Percentiles rank a stretch among this genome's conserved stretches.
Conservation (phyloP, 2,888 invertebrate species). For the Thalpophila matura region DNA sequence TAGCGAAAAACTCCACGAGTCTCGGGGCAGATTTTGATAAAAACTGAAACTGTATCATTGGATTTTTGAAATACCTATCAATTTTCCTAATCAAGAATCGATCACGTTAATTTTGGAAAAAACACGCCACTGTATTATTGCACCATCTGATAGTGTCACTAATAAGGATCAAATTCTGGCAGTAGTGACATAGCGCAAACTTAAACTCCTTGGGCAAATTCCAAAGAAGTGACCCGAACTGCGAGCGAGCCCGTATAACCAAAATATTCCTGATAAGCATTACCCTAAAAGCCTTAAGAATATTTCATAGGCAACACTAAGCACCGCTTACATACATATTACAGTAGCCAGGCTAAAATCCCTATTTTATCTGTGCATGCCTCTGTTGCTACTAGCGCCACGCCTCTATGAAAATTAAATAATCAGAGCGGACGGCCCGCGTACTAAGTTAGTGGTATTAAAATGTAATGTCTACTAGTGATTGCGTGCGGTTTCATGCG, state of each 20-base stretch:
- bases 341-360: conserved; percentile 53
- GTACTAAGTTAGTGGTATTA: conserved; percentile 52
- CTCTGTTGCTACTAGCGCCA: conserved; percentile 55
- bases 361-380: conserved; percentile 55
- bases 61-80: too few relatives aligned
- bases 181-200: too few relatives aligned
- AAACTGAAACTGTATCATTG: too few relatives aligned
- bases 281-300: conserved; percentile 45
- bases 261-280: conserved; percentile 22
- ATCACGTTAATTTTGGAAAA: too few relatives aligned
- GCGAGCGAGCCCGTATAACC: background rate
- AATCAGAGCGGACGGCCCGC: conserved; percentile 60
- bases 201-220: background rate
- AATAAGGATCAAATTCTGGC: too few relatives aligned
- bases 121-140: too few relatives aligned
- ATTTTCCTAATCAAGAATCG: too few relatives aligned
- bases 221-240: background rate
- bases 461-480: conserved; percentile 39
- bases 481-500: conserved; percentile 44
- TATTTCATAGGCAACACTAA: conserved; percentile 53
- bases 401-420: conserved; percentile 68
- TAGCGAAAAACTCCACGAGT: too few relatives aligned
- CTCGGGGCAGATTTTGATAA: too few relatives aligned
- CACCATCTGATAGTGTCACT: too few relatives aligned
- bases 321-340: conserved; percentile 44